These are phyloP conservation scores for Anhinga anhinga DNA, from an alignment of 2,113 vertebrate genomes.

Conservation along the genomic window DNA sequence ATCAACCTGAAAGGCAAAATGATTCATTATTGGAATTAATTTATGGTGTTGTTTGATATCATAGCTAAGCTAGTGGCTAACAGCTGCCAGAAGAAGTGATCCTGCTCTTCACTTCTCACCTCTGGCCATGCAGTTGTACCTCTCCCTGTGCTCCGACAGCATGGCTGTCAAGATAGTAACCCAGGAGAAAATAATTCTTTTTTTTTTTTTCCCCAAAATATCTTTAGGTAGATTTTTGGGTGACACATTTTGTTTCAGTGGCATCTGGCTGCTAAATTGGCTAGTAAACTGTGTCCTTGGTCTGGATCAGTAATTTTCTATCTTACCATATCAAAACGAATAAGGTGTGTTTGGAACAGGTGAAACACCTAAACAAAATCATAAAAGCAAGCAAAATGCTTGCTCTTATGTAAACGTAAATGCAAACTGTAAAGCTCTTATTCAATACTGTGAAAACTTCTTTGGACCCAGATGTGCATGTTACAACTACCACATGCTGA, in stretches of 20 bases:
- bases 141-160: neutral
- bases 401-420: neutral
- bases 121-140: neutral
- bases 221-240: neutral
- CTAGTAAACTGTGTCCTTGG: neutral
- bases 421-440: neutral
- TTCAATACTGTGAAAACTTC: neutral
- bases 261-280: neutral
- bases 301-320: neutral
- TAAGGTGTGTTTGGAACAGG: neutral
- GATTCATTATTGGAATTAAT: neutral
- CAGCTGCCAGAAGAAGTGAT: neutral
- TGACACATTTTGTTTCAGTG: neutral
- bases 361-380: neutral
- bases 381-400: neutral
- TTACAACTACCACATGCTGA: rapidly evolving
- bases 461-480: neutral
- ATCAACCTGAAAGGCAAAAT: conserved; percentile 3
- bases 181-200: neutral
- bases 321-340: neutral
- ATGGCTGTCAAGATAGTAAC: neutral
- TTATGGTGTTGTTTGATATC: neutral
- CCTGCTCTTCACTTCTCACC: neutral
- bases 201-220: neutral
- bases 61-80: neutral